Conservation (phyloP, 1,140 invertebrate genomes). For the Papilio xuthus region DNA sequence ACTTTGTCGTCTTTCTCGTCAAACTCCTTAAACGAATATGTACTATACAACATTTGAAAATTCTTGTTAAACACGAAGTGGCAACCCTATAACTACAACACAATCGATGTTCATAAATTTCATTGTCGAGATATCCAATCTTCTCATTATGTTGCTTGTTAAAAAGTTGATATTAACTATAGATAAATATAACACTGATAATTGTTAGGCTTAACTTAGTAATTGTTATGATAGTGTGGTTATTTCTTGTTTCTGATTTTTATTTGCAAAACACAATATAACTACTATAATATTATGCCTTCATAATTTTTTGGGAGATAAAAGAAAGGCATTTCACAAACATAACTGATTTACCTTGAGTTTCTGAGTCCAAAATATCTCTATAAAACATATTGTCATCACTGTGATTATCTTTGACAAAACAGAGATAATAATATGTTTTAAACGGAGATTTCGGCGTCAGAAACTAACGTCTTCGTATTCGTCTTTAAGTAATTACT, state of each 20-base stretch:
- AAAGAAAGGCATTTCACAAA: too few relatives aligned
- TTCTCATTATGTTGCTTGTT: conserved; percentile 26
- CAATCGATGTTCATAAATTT: conserved; percentile 36
- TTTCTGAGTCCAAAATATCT: too few relatives aligned
- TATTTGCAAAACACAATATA: background rate
- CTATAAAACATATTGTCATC: too few relatives aligned
- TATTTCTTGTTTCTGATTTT: background rate
- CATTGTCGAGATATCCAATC: conserved; percentile 15
- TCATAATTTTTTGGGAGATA: too few relatives aligned
- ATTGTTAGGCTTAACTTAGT: background rate
- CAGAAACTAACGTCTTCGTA: too few relatives aligned
- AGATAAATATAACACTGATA: background rate
- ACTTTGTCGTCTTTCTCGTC: too few relatives aligned
- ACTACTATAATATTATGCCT: too few relatives aligned
- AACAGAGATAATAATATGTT: too few relatives aligned
- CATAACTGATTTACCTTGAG: too few relatives aligned
- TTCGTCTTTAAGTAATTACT: background rate
- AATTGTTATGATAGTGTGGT: background rate
- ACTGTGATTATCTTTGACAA: too few relatives aligned
- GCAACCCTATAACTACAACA: conserved; percentile 1
- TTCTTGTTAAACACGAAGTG: background rate
- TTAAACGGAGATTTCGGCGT: too few relatives aligned
- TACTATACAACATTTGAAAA: background rate
- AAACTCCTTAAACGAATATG: background rate
- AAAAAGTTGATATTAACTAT: background rate